Evolutionary conservation across 2,888 invertebrate species (phyloP), one percentile per base, ranked within the genome.

Genomic region (Crocallis elinguaria): DNA sequence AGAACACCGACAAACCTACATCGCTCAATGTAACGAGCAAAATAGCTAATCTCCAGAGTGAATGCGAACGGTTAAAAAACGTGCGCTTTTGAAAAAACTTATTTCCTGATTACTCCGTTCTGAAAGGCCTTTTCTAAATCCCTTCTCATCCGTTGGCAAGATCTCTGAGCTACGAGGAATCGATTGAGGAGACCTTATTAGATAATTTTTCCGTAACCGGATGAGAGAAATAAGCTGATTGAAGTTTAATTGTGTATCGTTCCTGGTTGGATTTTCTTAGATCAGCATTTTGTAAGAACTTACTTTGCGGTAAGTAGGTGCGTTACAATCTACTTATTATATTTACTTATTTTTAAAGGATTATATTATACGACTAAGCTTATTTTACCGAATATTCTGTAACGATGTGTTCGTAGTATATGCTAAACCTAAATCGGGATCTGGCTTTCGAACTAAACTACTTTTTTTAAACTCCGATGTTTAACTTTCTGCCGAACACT

Each of bases 21-120:
- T 13, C 16, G 0, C 13, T 23, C 19, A 36, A 6, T 23, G 1
- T 37, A 23, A 9, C 0, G 13, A 39, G 9, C 11, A 8, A 3
- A 30, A 41, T 17, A 30, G 9, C 29, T 30, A 41, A 33, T 23
- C 33, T 14, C 9, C 17, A 27, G n/a, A 42, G 43, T 12, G 23
- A 43, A 17, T 5, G 4, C 21, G 23, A 33, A 6, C 32, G 23
- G 32, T 32, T 23, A 35, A 27, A 21, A 37, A 49, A 43, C 13
- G 21, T 42, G 19, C 41, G 41, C 43, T 51, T 33, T 38, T 33
- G 48, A 30, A 44, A n/a, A 48, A 61, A 65, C 63, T 62, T 66
- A 62, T 60, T 57, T 64, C 48, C 59, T 72, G 67, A 72, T 70
- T 69, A 67, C 66, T 70, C 60, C 45, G 49, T 59, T 64, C 65